Base-by-base conservation (phyloP, 2,113 vertebrate species). In the Myrmecobius fasciatus region DNA sequence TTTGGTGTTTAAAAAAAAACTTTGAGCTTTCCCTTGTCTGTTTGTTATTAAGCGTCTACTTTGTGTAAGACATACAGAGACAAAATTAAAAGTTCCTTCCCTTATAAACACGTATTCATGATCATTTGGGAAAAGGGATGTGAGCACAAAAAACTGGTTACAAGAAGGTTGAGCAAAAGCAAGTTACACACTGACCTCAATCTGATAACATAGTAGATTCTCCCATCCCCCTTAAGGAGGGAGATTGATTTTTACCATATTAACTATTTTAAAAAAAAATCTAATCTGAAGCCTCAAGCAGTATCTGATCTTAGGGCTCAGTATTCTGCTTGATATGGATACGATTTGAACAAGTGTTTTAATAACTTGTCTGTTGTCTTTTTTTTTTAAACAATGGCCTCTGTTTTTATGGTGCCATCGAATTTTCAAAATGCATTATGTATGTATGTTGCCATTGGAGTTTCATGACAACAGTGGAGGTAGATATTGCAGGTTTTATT, bases 281-380 rank as follows among this genome's bases (percentile, higher is more conserved):
- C 24, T 89, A 93, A 53, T 48, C 17, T 53, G 0, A 90, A 54
- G 20, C 54, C 36, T 47, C 43, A 94, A 53, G 52, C n/a, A 47
- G 91, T 90, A 60, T 51, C 51, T 54, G 25, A 91, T 95, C 17
- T 54, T 90, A 67, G 91, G 20, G 51, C 89, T 92, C 94, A 60
- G 17, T 94, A 31, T 90, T 95, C 49, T 75, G 91, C 60, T 75
- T 89, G 49, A 89, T 93, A 90, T 47, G 93, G 60, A 90, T 22
- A 95, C 93, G 49, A 20, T 93, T 53, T 95, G 89, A 88, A 47
- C 48, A 51, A 88, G 54, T 94, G n/a, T 92, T 93, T 89, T 91
- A 83, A 89, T 95, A 52, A 96, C 75, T 95, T 92, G 24, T 67
- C 91, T 43, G 46, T 90, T 94, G n/a, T 83, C 91, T 95, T 89